A percentile compares a stretch with the other conserved stretches of the same genome.
Evolutionary conservation across 2,797 vertebrate species (phyloP).

Genomic region (Miopithecus talapoin): DNA sequence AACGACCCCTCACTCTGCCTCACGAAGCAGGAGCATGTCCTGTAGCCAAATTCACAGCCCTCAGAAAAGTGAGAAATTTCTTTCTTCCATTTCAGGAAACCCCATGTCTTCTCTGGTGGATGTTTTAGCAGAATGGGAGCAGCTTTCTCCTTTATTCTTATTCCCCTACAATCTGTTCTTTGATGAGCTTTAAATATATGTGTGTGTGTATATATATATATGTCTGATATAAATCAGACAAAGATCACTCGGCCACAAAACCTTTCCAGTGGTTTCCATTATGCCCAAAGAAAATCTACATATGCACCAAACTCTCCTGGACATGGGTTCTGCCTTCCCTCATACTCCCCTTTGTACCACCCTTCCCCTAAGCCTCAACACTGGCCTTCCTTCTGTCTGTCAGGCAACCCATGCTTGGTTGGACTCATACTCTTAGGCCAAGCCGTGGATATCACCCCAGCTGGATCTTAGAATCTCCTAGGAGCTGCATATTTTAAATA

Average conservation of each 20-base stretch:
- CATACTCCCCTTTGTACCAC: neutral
- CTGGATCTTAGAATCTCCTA: neutral
- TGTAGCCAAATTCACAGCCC: rapidly evolving
- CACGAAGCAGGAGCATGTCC: neutral
- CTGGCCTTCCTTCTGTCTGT: neutral
- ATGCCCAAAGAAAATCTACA: neutral
- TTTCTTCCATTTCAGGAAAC: too few relatives aligned
- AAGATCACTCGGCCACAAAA: neutral
- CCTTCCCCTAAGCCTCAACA: neutral
- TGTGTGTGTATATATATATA: too few relatives aligned
- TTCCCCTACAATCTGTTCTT: neutral
- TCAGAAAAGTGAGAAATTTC: neutral
- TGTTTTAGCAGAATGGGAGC: neutral
- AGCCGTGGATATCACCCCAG: neutral
- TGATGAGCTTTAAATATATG: neutral
- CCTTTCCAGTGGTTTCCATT: neutral
- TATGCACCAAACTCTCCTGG: neutral
- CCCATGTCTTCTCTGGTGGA: neutral
- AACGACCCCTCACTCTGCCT: rapidly evolving
- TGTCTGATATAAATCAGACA: neutral
- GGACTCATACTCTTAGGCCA: neutral
- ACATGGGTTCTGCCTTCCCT: neutral
- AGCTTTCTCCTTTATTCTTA: neutral
- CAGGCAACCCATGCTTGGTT: neutral
- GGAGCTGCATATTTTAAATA: neutral